These are phyloP conservation scores for Hyalella azteca DNA, from an alignment of 2,888 invertebrate genomes.

Conservation along the genomic window DNA sequence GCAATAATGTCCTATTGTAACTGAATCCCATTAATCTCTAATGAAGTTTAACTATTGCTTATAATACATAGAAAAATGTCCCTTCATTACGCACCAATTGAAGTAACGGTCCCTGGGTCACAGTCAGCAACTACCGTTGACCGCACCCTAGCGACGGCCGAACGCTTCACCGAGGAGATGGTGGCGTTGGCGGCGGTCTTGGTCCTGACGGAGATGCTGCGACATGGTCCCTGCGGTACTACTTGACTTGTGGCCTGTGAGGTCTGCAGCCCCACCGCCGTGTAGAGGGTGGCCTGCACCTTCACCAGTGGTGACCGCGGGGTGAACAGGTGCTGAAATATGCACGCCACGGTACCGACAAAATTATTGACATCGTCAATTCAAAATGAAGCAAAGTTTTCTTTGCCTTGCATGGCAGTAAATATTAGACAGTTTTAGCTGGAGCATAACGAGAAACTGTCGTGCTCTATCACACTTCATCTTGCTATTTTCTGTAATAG, in stretches of 20 bases:
- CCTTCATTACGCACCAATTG: not conserved
- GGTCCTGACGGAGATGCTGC: not conserved
- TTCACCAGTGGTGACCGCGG: not conserved
- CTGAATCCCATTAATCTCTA: too few species aligned
- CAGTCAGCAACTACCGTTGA: not conserved
- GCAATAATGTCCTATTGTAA: too few species aligned
- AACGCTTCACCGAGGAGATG: not conserved
- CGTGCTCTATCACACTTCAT: too few species aligned
- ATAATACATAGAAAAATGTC: not conserved
- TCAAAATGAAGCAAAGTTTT: too few species aligned
- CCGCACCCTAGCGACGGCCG: not conserved
- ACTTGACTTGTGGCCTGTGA: not conserved
- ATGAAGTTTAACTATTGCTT: not conserved
- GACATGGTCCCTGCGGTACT: not conserved
- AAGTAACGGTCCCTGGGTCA: not conserved
- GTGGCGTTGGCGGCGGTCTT: not conserved
- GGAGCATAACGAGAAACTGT: too few species aligned
- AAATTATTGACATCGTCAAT: too few species aligned
- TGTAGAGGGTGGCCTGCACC: conserved; percentile 20
- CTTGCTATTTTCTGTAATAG: too few species aligned
- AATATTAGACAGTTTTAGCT: too few species aligned
- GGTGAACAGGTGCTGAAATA: not conserved
- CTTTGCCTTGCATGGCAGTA: too few species aligned
- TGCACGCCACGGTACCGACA: too few species aligned
- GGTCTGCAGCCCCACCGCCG: conserved; percentile 6